Evolutionary conservation across 2,113 vertebrate genomes (phyloP).

Genomic region (Illadopsis cleaveri): DNA sequence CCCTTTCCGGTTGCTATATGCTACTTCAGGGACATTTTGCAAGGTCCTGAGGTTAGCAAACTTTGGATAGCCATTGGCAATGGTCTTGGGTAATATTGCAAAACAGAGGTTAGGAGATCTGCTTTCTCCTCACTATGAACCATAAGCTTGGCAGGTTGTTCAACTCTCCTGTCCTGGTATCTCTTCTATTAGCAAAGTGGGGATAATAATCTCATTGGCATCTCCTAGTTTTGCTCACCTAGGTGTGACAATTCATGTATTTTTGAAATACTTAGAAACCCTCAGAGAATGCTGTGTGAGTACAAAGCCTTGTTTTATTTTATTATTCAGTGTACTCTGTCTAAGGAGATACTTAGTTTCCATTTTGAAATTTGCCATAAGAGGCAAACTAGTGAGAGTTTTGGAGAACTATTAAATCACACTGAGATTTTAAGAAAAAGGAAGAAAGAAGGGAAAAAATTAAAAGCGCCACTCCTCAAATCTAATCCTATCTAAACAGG

Average conservation of each 20-base stretch:
- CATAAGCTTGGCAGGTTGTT: neutral
- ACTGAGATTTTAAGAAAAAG: neutral
- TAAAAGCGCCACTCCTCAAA: fast-evolving
- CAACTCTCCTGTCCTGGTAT: neutral
- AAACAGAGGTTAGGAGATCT: neutral
- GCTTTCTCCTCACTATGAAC: neutral
- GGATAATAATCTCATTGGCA: neutral
- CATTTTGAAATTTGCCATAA: neutral
- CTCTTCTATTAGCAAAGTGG: neutral
- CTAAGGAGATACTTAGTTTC: neutral
- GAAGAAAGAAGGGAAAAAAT: neutral
- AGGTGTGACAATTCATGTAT: neutral
- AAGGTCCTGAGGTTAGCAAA: neutral
- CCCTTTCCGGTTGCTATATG: neutral
- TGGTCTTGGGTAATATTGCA: neutral
- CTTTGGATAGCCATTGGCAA: neutral
- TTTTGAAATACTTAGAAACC: neutral
- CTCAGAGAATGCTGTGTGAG: neutral
- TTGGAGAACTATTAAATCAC: neutral
- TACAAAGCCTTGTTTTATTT: neutral
- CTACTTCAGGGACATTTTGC: neutral
- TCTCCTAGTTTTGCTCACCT: neutral
- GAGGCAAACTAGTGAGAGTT: constrained; percentile 17
- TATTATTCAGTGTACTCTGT: neutral
- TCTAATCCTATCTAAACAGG: neutral